A percentile compares a stretch with the other conserved stretches of the same genome.
Evolutionary conservation across 2,113 vertebrate genomes (phyloP).

Genomic region (Pseudopipra pipra): DNA sequence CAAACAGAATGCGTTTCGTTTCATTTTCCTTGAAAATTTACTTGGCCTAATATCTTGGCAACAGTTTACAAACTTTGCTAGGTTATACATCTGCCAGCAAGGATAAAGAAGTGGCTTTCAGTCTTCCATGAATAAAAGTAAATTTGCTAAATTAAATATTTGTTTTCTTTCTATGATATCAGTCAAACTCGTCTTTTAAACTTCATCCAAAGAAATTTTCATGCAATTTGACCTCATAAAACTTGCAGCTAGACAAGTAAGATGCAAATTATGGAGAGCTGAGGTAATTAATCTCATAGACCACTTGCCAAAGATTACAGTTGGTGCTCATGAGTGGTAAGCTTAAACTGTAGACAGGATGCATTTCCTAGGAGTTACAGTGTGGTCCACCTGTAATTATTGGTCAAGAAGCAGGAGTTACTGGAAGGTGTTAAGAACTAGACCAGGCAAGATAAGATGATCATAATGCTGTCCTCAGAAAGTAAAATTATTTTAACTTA

Average conservation of each 20-base stretch:
- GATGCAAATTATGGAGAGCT: neutral
- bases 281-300: neutral
- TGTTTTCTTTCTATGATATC: neutral
- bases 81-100: neutral
- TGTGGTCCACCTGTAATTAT: neutral
- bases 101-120: neutral
- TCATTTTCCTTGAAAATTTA: neutral
- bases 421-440: neutral
- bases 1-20: neutral
- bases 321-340: neutral
- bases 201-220: neutral
- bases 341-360: neutral
- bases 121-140: slow-evolving; percentile 11
- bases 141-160: slow-evolving; percentile 5
- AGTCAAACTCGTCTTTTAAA: neutral
- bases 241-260: neutral
- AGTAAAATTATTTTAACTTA: neutral
- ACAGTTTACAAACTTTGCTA: neutral
- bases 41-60: neutral
- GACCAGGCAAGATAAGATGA: neutral
- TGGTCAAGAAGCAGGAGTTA: neutral
- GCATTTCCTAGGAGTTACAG: neutral
- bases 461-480: neutral
- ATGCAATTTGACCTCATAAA: neutral
- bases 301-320: neutral